These are phyloP conservation scores for Takifugu ocellatus DNA, from an alignment of 2,797 vertebrate genomes.

Conservation along the genomic window DNA sequence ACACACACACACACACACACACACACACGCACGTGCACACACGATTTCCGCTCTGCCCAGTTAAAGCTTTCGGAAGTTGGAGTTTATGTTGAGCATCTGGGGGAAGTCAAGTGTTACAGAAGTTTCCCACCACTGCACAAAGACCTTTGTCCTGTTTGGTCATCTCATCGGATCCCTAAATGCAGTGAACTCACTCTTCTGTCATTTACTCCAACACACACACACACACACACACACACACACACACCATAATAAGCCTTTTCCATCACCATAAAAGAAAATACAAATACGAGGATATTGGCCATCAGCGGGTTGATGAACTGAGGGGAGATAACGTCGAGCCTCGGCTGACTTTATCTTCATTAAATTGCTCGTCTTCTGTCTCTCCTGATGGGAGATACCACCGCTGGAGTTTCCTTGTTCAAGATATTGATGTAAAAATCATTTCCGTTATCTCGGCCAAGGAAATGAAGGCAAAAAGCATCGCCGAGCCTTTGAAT, in stretches of 20 bases:
- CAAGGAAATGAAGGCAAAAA: constrained; percentile 18
- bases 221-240: background rate
- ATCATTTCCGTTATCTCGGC: constrained; percentile 31
- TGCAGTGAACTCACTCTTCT: constrained; percentile 9
- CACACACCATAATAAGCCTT: background rate
- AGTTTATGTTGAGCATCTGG: constrained; percentile 72
- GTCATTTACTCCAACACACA: constrained; percentile 26
- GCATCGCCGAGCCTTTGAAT: background rate
- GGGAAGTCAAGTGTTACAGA: constrained; percentile 73
- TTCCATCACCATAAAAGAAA: constrained; percentile 11
- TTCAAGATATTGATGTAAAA: constrained; percentile 33
- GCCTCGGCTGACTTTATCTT: constrained; percentile 29
- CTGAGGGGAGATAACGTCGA: constrained; percentile 21
- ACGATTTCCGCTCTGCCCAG: constrained; percentile 39
- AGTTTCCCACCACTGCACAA: constrained; percentile 74
- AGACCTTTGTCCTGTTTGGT: constrained; percentile 54
- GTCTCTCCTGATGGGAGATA: constrained; percentile 37
- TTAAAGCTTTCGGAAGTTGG: constrained; percentile 69
- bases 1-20: constrained; percentile 25
- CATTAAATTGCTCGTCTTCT: constrained; percentile 15
- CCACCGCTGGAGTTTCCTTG: constrained; percentile 13
- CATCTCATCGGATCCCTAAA: constrained; percentile 52
- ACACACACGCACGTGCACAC: constrained; percentile 13
- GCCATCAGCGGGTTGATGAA: constrained; percentile 26
- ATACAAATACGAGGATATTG: constrained; percentile 22